Conservation (phyloP, 2,888 invertebrate genomes). For the Rhabditoides inermis region DNA sequence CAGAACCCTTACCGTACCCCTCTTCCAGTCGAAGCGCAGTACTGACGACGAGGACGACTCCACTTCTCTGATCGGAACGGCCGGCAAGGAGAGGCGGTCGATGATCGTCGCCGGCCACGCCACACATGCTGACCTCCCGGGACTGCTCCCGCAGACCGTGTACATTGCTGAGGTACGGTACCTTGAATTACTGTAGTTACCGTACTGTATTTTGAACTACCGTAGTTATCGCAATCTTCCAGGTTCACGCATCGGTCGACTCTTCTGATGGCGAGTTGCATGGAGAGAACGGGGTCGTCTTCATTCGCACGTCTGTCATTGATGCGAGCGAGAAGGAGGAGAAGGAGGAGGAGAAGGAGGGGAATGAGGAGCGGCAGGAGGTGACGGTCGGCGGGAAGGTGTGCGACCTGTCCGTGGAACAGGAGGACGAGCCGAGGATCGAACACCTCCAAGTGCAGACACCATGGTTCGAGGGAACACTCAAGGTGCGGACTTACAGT, state of each 20-base stretch:
- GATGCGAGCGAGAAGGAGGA: neutral
- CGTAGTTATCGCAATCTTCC: no score
- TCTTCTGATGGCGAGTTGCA: constrained; percentile 41
- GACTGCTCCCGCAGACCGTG: constrained; percentile 31
- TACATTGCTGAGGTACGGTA: constrained; percentile 38
- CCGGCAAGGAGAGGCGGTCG: constrained; percentile 17
- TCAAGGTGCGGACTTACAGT: no score
- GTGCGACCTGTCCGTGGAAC: constrained; percentile 8
- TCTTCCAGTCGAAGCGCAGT: no score
- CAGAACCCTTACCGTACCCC: no score
- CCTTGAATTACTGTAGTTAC: no score
- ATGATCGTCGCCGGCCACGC: constrained; percentile 36
- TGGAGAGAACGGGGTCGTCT: constrained; percentile 43
- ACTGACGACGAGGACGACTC: constrained; percentile 16
- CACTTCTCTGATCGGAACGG: constrained; percentile 1
- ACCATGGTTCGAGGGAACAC: constrained; percentile 19
- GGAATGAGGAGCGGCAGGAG: neutral
- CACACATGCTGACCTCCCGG: constrained; percentile 32
- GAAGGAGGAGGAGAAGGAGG: neutral
- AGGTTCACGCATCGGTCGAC: constrained; percentile 42
- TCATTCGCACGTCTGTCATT: constrained; percentile 27
- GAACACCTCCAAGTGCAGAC: constrained; percentile 11
- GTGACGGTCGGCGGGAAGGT: neutral
- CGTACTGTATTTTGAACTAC: no score
- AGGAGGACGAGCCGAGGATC: neutral